A percentile compares a stretch with the other conserved stretches of the same genome.
phyloP scores from a whole-genome alignment of 2,888 invertebrate genomes.

The Limnephilus lunatus region DNA sequence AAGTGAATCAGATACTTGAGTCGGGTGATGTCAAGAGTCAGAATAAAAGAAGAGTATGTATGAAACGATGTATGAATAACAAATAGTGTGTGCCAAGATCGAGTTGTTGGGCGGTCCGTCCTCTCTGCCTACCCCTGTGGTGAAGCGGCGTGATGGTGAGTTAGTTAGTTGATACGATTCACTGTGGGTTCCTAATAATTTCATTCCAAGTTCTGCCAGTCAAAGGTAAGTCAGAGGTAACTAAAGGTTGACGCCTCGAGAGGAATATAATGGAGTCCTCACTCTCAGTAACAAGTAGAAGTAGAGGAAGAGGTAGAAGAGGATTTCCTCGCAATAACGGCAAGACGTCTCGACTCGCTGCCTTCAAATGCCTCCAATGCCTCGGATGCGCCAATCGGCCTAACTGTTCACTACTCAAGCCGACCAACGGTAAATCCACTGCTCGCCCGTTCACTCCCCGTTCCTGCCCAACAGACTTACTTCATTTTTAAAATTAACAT shows the following conservation, averaged over 20 bases:
- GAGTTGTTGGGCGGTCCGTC: too few relatives aligned
- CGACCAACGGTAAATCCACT: neutral
- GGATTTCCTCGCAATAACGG: slow-evolving; percentile 8
- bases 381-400: neutral
- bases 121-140: too few relatives aligned
- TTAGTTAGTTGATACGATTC: neutral
- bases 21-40: too few relatives aligned
- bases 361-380: neutral
- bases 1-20: too few relatives aligned
- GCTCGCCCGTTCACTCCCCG: neutral
- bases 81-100: too few relatives aligned
- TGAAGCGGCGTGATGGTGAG: too few relatives aligned
- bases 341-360: slow-evolving; percentile 6
- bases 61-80: too few relatives aligned
- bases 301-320: neutral
- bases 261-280: neutral
- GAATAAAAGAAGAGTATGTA: too few relatives aligned
- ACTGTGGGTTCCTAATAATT: too few relatives aligned
- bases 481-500: neutral
- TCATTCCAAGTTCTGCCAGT: neutral
- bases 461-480: neutral
- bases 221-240: neutral
- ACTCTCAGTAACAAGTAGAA: neutral
- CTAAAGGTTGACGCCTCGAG: neutral
- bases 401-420: neutral